These are phyloP conservation scores for Aricia agestis DNA, from an alignment of 1,140 invertebrate genomes.

Conservation along the genomic window DNA sequence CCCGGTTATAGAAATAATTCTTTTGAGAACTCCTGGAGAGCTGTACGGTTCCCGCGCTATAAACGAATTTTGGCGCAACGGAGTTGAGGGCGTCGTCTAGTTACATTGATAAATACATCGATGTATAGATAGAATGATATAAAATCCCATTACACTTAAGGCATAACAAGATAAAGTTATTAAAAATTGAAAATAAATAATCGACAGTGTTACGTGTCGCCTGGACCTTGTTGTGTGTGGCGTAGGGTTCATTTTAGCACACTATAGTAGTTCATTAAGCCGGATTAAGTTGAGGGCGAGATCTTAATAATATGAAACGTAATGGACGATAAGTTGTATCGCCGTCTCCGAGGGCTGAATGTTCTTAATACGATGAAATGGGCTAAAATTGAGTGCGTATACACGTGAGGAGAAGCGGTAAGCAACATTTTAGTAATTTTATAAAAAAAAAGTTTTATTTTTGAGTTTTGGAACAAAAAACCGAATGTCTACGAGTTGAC, in stretches of 20 bases:
- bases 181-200: not conserved
- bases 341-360: constrained; percentile 19
- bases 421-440: not conserved
- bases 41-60: too few relatives aligned
- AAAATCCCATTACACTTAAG: not conserved
- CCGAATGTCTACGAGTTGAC: too few relatives aligned
- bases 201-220: not conserved
- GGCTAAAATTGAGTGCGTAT: constrained; percentile 17
- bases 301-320: constrained; percentile 24
- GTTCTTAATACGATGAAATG: constrained; percentile 21
- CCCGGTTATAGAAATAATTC: too few relatives aligned
- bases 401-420: not conserved
- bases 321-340: constrained; percentile 22
- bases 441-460: too few relatives aligned
- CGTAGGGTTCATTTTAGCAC: not conserved
- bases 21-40: too few relatives aligned
- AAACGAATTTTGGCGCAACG: too few relatives aligned
- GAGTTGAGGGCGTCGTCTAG: too few relatives aligned
- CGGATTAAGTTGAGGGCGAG: constrained; percentile 20
- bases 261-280: not conserved
- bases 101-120: too few relatives aligned
- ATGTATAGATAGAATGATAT: not conserved
- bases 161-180: not conserved
- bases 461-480: too few relatives aligned
- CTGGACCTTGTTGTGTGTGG: not conserved